Conservation (phyloP, 2,888 invertebrate genomes). For the Petrolisthes cinctipes region DNA sequence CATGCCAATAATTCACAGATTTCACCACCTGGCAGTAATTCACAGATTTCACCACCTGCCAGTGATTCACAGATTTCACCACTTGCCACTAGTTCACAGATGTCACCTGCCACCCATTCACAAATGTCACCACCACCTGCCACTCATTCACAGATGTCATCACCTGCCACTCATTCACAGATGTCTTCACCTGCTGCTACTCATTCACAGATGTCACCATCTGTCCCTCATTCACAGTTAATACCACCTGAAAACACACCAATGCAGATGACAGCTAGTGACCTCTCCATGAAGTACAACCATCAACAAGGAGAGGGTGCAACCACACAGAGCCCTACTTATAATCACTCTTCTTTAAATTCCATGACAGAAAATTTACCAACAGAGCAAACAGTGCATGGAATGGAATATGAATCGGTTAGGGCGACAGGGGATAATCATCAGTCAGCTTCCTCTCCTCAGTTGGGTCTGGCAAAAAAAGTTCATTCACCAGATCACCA, state of each 20-base stretch:
- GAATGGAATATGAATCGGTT: neutral
- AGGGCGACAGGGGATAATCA: neutral
- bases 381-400: neutral
- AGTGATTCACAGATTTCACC: neutral
- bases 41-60: neutral
- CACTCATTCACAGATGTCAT: neutral
- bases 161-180: slow-evolving; percentile 19
- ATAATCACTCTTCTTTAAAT: neutral
- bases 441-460: neutral
- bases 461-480: neutral
- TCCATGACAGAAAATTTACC: neutral
- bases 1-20: neutral
- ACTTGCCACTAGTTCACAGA: neutral
- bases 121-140: neutral
- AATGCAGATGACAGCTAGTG: too few species aligned
- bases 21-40: neutral
- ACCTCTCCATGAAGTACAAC: neutral
- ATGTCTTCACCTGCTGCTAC: neutral
- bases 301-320: neutral
- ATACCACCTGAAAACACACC: too few species aligned
- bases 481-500: slow-evolving; percentile 1
- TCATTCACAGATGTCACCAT: too few species aligned
- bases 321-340: neutral
- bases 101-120: neutral
- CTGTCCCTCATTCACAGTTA: too few species aligned